phyloP scores from a whole-genome alignment of 92 coral and sea anemone genomes.

The Ricordea florida region DNA sequence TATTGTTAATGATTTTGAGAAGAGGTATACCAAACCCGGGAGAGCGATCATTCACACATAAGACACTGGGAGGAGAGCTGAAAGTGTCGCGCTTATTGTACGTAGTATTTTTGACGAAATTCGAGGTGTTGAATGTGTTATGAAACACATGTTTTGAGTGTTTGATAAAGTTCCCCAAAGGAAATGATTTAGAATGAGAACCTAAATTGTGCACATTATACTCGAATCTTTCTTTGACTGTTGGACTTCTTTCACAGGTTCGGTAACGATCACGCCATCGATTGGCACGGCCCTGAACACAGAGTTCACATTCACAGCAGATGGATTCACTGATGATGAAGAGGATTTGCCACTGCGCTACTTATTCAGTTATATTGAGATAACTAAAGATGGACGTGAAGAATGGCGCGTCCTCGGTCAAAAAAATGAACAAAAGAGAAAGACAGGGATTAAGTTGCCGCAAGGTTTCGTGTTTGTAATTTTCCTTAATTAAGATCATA shows the following conservation, averaged over 20 bases:
- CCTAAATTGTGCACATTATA: too few relatives aligned
- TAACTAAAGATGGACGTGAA: slow-evolving; percentile 1
- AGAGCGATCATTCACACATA: too few relatives aligned
- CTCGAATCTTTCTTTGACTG: not conserved
- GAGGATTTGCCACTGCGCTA: slow-evolving; percentile 70
- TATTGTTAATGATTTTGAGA: too few relatives aligned
- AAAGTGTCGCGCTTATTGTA: too few relatives aligned
- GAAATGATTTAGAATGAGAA: too few relatives aligned
- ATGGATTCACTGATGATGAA: slow-evolving; percentile 64
- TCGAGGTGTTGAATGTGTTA: too few relatives aligned
- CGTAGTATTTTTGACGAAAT: too few relatives aligned
- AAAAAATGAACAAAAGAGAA: not conserved
- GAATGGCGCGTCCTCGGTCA: not conserved
- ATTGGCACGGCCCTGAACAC: slow-evolving; percentile 66
- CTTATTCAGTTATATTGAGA: slow-evolving; percentile 67
- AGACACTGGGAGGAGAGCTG: too few relatives aligned
- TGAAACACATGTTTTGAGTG: too few relatives aligned
- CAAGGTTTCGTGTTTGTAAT: slow-evolving; percentile 16
- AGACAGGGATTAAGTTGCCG: not conserved
- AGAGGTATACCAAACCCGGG: too few relatives aligned
- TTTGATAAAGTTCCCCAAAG: too few relatives aligned
- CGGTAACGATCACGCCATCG: slow-evolving; percentile 5
- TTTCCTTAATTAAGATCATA: not conserved
- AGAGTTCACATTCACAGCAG: slow-evolving; percentile 41
- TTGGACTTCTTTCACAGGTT: slow-evolving; percentile 21